phyloP scores from a whole-genome alignment of 2,888 invertebrate genomes.

The Drosophila dives region DNA sequence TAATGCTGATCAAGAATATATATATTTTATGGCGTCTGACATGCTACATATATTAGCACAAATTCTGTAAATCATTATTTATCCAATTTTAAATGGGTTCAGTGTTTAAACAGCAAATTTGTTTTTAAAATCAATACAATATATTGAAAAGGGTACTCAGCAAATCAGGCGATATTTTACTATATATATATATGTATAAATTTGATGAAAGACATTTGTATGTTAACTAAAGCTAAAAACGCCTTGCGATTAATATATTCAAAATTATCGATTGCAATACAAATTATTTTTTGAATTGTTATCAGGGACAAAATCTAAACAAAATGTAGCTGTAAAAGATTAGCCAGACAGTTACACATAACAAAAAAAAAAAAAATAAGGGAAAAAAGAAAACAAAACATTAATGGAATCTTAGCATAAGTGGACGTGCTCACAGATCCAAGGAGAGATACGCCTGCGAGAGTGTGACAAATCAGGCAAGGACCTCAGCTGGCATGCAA shows the following conservation, averaged over 20 bases:
- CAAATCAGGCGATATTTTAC: not conserved
- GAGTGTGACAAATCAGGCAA: conserved; percentile 70
- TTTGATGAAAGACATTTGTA: not conserved
- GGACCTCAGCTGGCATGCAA: conserved; percentile 71
- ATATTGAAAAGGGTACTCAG: not conserved
- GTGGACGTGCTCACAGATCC: conserved; percentile 58
- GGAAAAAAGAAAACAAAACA: conserved; percentile 11
- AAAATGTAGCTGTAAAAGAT: not conserved
- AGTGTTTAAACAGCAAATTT: not conserved
- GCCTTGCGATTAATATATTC: not conserved
- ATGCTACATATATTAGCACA: not conserved
- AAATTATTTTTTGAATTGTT: not conserved
- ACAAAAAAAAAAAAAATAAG: not conserved
- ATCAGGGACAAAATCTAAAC: conserved; percentile 2
- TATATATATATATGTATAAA: too few relatives aligned
- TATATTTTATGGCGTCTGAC: not conserved
- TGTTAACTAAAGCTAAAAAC: not conserved
- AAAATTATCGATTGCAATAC: not conserved
- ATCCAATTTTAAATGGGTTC: not conserved
- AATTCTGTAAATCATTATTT: not conserved
- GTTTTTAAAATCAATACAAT: not conserved
- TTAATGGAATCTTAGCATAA: conserved; percentile 61
- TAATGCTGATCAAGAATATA: not conserved
- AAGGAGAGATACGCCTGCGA: conserved; percentile 21
- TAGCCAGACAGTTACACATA: conserved; percentile 3